Evolutionary conservation across 1,140 invertebrate genomes (phyloP).

Genomic region (Homarus americanus): DNA sequence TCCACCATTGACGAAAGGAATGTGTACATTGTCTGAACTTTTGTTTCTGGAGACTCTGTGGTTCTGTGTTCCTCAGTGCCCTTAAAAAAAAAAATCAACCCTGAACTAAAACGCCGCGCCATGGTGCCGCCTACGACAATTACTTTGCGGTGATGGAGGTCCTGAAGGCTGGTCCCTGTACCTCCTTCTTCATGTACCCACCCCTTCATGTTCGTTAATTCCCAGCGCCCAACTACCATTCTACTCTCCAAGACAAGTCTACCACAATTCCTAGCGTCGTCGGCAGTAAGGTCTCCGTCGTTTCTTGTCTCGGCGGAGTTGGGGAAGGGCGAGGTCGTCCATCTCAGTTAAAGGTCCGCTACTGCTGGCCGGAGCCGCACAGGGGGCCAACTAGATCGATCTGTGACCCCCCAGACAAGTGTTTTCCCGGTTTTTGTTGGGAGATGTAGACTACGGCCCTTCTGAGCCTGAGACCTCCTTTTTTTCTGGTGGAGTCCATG

Average conservation of each 20-base stretch:
- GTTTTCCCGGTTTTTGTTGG: constrained; percentile 60
- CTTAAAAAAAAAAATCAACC: too few relatives aligned
- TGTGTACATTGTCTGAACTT: too few relatives aligned
- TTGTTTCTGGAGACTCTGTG: too few relatives aligned
- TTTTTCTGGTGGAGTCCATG: background rate
- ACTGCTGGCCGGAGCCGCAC: constrained; percentile 46
- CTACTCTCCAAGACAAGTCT: background rate
- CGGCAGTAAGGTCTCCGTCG: background rate
- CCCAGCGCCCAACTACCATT: constrained; percentile 3
- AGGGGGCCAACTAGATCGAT: constrained; percentile 64
- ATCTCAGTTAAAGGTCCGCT: constrained; percentile 53
- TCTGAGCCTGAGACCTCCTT: background rate
- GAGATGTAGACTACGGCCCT: constrained; percentile 52
- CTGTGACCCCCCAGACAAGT: constrained; percentile 63
- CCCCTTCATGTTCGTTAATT: background rate
- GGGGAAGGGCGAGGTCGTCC: constrained; percentile 30
- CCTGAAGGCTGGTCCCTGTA: background rate
- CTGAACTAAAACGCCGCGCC: too few relatives aligned
- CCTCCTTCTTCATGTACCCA: constrained; percentile 23
- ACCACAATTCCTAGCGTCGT: constrained; percentile 6
- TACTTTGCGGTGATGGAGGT: too few relatives aligned
- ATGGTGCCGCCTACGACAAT: too few relatives aligned
- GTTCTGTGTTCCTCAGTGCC: too few relatives aligned
- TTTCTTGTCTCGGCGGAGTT: constrained; percentile 33
- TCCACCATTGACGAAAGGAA: too few relatives aligned